These are phyloP conservation scores for Sebastes steindachneri DNA, from an alignment of 2,797 vertebrate species.

Conservation along the genomic window DNA sequence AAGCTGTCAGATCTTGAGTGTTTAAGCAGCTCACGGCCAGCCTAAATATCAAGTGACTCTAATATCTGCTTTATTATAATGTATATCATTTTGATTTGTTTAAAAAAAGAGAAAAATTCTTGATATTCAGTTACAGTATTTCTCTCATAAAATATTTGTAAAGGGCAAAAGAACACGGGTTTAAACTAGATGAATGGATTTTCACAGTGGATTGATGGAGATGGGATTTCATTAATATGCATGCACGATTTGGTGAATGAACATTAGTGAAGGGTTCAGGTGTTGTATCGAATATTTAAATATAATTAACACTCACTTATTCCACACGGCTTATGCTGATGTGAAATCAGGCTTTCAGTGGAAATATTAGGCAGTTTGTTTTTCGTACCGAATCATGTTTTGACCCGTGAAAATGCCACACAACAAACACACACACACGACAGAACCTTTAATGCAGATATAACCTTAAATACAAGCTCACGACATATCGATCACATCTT, in stretches of 20 bases:
- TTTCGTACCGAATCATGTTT: background rate
- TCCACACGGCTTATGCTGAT: constrained; percentile 13
- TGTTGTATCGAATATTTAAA: constrained; percentile 41
- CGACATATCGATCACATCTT: background rate
- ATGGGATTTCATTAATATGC: constrained; percentile 31
- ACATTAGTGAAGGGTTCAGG: constrained; percentile 44
- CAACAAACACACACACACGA: background rate
- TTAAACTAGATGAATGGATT: constrained; percentile 30
- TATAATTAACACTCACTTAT: constrained; percentile 35
- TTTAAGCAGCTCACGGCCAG: background rate
- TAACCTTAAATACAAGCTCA: background rate
- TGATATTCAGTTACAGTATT: background rate
- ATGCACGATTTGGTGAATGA: constrained; percentile 26
- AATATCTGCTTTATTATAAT: background rate
- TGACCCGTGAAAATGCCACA: background rate
- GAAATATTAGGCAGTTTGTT: background rate
- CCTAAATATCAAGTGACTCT: too few species aligned
- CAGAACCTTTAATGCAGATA: background rate
- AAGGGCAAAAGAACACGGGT: constrained; percentile 32
- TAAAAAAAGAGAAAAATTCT: background rate
- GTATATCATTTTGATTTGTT: background rate
- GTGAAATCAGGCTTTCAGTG: constrained; percentile 11
- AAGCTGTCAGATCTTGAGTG: constrained; percentile 11
- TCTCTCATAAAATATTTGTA: constrained; percentile 9
- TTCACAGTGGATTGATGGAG: constrained; percentile 6